Evolutionary conservation across 2,888 invertebrate species (phyloP), one percentile per base, ranked within the genome.

Genomic region (Cylindroiulus punctatus): DNA sequence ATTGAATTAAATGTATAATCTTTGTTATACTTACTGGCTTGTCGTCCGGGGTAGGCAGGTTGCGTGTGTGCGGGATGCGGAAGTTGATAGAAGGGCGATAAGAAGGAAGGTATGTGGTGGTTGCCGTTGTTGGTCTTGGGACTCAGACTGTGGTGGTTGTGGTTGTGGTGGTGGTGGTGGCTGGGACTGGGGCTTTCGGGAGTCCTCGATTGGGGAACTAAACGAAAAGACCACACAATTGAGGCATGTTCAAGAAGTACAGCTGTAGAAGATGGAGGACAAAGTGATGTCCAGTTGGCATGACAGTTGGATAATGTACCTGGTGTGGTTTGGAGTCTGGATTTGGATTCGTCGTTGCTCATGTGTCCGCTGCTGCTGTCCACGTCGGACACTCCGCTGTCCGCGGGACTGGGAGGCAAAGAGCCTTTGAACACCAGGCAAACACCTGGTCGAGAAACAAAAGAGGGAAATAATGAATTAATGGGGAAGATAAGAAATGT

Each of bases 351-450:
- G 91, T 97, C 96, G 87, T 94, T 94, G 86, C 94, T 94, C 10
- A 94, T 92, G 91, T 94, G 94, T 88, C 94, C 95, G 88, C 91
- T 91, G 89, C 97, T 97, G 89, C 97, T 97, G 92, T 98, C 98
- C 90, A 98, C 97, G 92, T 98, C 98, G 87, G 97, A 97, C 86
- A 98, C 98, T 88, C 98, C 98, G 91, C 97, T 97, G 93, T 98
- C 98, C 86, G 98, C 98, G 88, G 98, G 98, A 91, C 97, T 98
- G 86, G 98, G 98, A 88, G 98, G 98, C 91, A 98, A 94, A 90
- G 98, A 98, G 91, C 97, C 98, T 96, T 93, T 86, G 40, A 84
- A 86, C 32, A 85, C 85, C 22, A 81, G 17, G 26, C 87, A 84
- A 17, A 85, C 1, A 10, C 84, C 84, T 84, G 26, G 8, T 10